phyloP scores from a whole-genome alignment of 2,113 vertebrate species.

The cattle (Bos taurus) region DNA sequence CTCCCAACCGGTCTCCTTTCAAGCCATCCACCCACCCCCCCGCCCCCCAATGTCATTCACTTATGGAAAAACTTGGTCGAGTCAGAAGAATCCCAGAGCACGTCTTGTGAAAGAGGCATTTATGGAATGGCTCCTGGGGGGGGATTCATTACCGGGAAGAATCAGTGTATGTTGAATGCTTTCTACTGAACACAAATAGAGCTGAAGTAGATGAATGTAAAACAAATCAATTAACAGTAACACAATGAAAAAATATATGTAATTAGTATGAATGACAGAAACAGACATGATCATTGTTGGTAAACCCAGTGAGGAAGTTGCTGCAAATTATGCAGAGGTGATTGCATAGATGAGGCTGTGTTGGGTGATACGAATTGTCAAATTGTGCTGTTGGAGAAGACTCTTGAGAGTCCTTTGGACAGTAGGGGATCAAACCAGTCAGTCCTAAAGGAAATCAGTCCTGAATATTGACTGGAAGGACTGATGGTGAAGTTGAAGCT shows the following conservation, averaged over 20 bases:
- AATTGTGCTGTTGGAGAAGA: neutral
- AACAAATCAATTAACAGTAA: neutral
- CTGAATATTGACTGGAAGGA: neutral
- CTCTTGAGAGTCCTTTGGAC: neutral
- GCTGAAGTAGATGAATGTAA: neutral
- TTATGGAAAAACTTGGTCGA: fast-evolving
- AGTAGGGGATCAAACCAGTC: neutral
- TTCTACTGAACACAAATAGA: neutral
- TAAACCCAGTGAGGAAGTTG: fast-evolving
- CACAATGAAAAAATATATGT: neutral
- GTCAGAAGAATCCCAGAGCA: neutral
- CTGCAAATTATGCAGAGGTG: neutral
- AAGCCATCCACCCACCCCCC: fast-evolving
- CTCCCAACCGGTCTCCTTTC: too few relatives aligned
- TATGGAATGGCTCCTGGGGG: neutral
- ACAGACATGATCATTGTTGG: fast-evolving
- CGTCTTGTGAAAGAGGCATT: neutral
- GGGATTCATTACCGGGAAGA: neutral
- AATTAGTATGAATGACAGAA: neutral
- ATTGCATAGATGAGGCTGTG: neutral
- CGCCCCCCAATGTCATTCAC: fast-evolving
- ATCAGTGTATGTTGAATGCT: neutral
- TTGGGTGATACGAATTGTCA: neutral
- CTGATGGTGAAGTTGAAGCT: neutral
- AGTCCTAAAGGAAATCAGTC: neutral